Evolutionary conservation across 2,113 vertebrate genomes (phyloP), one percentile per base, ranked within the genome.

Genomic region (Oenanthe melanoleuca): DNA sequence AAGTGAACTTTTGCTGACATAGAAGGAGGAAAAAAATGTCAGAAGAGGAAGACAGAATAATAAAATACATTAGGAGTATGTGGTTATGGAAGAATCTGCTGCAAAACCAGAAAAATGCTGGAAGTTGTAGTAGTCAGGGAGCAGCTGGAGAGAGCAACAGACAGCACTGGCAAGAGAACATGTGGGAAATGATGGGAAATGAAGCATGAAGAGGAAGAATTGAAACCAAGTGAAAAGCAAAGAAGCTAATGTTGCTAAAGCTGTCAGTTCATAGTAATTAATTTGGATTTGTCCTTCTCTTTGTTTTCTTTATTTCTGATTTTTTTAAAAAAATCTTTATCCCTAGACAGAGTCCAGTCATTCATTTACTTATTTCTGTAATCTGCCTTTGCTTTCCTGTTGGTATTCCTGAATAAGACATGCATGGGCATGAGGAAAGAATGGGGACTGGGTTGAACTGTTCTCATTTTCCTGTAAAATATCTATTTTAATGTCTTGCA

Each of bases 71-170:
- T 52, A 17, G 24, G 33, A 84, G 40, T 47, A 53, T 53, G 57
- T 88, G 66, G 42, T 50, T 87, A 57, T n/a, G 37, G 80, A 85
- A 91, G 74, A 86, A 90, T 80, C 23, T 50, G 31, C 69, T 79
- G 34, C 61, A 66, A 40, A 89, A 49, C 56, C n/a, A 74, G 65
- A 84, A 77, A 95, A 57, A 85, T 28, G 11, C 37, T 94, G 78
- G 56, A 93, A 74, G 55, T 91, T 91, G 31, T 19, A 87, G 72
- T 28, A 94, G 57, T 50, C 56, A 67, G 83, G 56, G 74, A 95
- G 84, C 87, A 90, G 94, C 74, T 89, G 89, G 89, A 77, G 73
- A 87, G 65, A 86, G 65, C 69, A 77, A 70, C 45, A 89, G 80
- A 44, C 38, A 84, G 33, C 0, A 4, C 38, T 49, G 63, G 71